Conservation (phyloP, 2,113 vertebrate species). For the Trematocara unimaculatum region DNA sequence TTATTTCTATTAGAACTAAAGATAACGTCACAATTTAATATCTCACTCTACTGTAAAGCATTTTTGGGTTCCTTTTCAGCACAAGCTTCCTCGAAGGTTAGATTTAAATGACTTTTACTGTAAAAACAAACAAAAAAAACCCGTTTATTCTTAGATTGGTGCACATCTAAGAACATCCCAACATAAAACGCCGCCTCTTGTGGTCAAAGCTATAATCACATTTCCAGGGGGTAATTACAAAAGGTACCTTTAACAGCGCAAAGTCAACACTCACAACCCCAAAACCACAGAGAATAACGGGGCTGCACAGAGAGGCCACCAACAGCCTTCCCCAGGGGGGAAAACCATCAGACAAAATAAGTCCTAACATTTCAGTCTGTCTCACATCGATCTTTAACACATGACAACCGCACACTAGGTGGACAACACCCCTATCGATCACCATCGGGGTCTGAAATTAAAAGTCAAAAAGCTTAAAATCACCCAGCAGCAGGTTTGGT, state of each 20-base stretch:
- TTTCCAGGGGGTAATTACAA: neutral
- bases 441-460: neutral
- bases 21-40: neutral
- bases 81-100: neutral
- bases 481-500: neutral
- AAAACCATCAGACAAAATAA: neutral
- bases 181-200: neutral
- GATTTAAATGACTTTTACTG: neutral
- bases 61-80: neutral
- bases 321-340: neutral
- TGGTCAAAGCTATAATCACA: neutral
- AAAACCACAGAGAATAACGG: neutral
- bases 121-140: neutral
- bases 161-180: neutral
- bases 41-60: neutral
- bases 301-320: neutral
- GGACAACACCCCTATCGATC: neutral
- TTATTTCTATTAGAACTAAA: neutral
- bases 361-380: fast-evolving
- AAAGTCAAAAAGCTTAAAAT: neutral
- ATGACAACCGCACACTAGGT: neutral
- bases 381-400: neutral
- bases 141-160: neutral
- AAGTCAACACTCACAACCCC: neutral
- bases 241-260: neutral